Evolutionary conservation across 2,888 invertebrate species (phyloP), one percentile per base, ranked within the genome.

Genomic region (Stenodera caucasica): DNA sequence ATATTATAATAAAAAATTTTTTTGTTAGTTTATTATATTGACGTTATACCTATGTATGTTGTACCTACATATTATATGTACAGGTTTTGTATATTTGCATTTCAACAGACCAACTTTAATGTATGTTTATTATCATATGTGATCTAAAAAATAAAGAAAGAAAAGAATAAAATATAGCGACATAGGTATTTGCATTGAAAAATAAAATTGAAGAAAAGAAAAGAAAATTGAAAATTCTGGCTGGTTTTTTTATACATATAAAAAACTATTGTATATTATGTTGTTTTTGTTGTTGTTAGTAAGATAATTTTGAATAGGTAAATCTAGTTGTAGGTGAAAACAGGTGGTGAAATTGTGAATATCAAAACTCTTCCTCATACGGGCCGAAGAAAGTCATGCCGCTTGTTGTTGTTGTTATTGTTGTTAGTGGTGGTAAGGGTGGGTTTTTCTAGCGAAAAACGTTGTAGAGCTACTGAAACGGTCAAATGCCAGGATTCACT

Each of bases 401-500:
- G 8, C 9, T 30, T 30, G 30, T 2, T 30, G 30, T 2, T 18
- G 15, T 2, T 18, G 18, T 6, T 40, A 1, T 2, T 18, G 40
- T 14, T 40, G 18, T 14, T 40, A 9, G 40, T 40, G 18, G 40
- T 40, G 18, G 45, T 21, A 11, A 6, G 21, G 12, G 12, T 45
- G 11, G 8, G 12, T 45, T 35, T 33, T 53, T 14, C 53, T 18
- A 32, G 21, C 53, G 49, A 49, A 45, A 45, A 55, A 49, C 55
- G 30, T 30, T 21, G 33, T 12, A 15, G 49, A 32, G 21, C 30
- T 55, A 55, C 37, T 21, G 23, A 49, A 55, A 30, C 57, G 57
- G 52, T 57, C 60, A 60, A 58, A 60, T 30, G 52, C 61, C 61
- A 61, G 62, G 64, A 67, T 70, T 64, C 66, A 70, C 67, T 69